A percentile compares a stretch with the other conserved stretches of the same genome.
phyloP scores from a whole-genome alignment of 2,113 vertebrate genomes.

The Bos javanicus region DNA sequence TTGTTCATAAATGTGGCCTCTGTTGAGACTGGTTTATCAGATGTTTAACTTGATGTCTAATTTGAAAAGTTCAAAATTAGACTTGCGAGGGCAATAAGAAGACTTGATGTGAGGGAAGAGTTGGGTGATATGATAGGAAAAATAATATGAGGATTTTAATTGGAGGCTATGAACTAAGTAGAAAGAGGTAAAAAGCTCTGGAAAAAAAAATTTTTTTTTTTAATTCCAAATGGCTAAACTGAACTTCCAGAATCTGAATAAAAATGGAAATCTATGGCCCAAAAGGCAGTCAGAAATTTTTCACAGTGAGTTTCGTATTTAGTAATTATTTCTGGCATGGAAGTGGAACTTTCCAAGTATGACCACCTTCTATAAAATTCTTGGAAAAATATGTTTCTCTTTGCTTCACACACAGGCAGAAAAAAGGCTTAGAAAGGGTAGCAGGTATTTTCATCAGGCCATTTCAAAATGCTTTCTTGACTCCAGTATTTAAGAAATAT shows the following conservation, averaged over 20 bases:
- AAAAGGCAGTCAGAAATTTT: background rate
- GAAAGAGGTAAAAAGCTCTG: background rate
- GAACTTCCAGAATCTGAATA: background rate
- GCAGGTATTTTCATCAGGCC: background rate
- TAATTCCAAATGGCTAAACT: background rate
- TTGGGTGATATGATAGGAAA: background rate
- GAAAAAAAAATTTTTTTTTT: background rate
- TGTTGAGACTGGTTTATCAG: background rate
- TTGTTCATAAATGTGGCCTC: background rate
- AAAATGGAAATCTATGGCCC: background rate
- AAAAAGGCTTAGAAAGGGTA: background rate
- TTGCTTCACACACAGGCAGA: background rate
- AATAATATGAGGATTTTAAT: background rate
- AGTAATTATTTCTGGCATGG: background rate
- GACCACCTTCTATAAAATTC: background rate
- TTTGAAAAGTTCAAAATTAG: background rate
- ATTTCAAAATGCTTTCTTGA: background rate
- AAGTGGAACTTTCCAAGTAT: background rate
- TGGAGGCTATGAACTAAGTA: background rate
- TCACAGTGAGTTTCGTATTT: background rate
- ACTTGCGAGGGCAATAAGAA: background rate
- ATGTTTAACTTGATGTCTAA: background rate
- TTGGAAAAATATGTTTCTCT: background rate
- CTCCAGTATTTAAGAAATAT: background rate
- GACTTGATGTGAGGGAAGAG: background rate